Conservation (phyloP, 2,113 vertebrate species). For the Apeltes quadracus region DNA sequence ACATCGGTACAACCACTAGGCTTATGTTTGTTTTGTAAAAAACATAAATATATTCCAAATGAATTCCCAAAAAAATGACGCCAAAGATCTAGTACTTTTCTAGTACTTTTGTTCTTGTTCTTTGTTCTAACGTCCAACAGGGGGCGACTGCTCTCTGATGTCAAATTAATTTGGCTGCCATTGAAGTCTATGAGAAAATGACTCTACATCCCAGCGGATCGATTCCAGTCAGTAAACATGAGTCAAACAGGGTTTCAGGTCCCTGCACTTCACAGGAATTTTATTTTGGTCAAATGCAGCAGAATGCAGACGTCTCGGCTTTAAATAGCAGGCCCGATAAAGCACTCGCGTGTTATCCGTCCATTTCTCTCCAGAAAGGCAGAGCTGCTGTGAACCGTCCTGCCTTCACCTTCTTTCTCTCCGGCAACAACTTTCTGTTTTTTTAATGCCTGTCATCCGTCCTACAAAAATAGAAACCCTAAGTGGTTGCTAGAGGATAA, state of each 20-base stretch:
- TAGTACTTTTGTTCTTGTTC: no score
- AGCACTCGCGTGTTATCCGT: not conserved
- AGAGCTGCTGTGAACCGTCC: not conserved
- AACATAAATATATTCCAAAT: slow-evolving; percentile 20
- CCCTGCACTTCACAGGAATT: slow-evolving; percentile 17
- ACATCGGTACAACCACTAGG: slow-evolving; percentile 31
- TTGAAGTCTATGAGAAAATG: not conserved
- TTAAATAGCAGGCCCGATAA: not conserved
- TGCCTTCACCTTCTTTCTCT: not conserved
- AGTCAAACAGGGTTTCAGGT: slow-evolving; percentile 31
- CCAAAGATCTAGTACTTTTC: no score
- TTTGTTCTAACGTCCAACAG: not conserved
- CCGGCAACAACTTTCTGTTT: not conserved
- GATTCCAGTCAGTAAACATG: not conserved
- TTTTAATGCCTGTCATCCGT: not conserved
- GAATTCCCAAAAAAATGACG: no score
- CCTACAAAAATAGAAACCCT: slow-evolving; percentile 17
- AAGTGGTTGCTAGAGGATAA: not conserved
- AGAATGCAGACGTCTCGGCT: not conserved
- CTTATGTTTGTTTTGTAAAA: slow-evolving; percentile 33
- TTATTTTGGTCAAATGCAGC: not conserved
- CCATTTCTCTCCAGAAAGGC: not conserved
- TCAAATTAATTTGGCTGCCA: not conserved
- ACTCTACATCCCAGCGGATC: not conserved
- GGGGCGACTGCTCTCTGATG: not conserved